Conservation (phyloP, 53 echinoderm and acorn worm genomes). For the Echinarachnius parma region DNA sequence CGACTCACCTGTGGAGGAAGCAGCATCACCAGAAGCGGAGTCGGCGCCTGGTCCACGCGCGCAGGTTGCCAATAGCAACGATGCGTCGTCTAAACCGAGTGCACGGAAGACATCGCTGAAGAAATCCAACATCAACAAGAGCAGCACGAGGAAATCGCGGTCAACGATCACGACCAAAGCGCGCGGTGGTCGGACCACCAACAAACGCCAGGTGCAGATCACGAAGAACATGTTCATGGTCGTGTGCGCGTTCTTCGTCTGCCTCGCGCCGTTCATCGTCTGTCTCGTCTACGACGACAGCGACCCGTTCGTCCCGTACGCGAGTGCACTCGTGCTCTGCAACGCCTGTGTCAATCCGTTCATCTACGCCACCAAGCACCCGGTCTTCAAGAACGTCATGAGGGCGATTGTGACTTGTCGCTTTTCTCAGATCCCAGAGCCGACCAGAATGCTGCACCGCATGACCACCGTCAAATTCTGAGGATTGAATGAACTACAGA, state of each 20-base stretch:
- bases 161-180: neutral
- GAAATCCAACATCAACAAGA: constrained; percentile 10
- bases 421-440: too few relatives aligned
- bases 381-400: constrained; percentile 64
- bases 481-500: too few relatives aligned
- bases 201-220: constrained; percentile 61
- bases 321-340: constrained; percentile 58
- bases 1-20: too few relatives aligned
- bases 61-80: too few relatives aligned
- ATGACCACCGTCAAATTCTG: too few relatives aligned
- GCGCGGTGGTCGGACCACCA: constrained; percentile 33
- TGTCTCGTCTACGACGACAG: constrained; percentile 55
- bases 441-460: too few relatives aligned
- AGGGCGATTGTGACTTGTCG: constrained; percentile 46
- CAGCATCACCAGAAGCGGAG: too few relatives aligned
- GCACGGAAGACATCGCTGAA: too few relatives aligned
- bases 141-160: neutral
- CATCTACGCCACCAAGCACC: constrained; percentile 75
- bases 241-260: constrained; percentile 67
- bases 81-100: too few relatives aligned
- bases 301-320: constrained; percentile 64
- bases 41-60: too few relatives aligned
- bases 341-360: constrained; percentile 78
- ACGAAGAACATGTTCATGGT: constrained; percentile 78
- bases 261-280: constrained; percentile 55